Base-by-base conservation (phyloP, 2,888 invertebrate species). In the Crioceris asparagi region DNA sequence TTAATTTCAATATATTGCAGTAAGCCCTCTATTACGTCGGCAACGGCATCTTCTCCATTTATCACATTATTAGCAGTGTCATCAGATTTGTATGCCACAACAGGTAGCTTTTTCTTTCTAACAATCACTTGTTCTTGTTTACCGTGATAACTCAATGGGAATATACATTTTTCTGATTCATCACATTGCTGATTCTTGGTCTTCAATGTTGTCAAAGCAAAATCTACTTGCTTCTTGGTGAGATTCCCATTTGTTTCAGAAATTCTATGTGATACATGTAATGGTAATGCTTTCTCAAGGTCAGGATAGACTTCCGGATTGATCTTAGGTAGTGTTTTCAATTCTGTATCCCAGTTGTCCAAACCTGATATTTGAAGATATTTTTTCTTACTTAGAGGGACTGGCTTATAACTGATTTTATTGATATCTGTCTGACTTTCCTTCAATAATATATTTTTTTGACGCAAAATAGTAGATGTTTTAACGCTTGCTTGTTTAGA, bases 1-100 rank as follows among this genome's bases (percentile, higher is more conserved):
- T 71, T 71, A 25, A 75, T 71, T 54, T 76, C 74, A 19, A 79
- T 71, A n/a, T 73, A 68, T 46, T 69, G 66, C 36, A 79, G 57
- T 50, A 79, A 68, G 41, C 72, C 67, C 18, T 65, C 55, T 29
- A 79, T 46, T 17, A 77, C 59, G 37, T 46, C 26, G n/a, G 42
- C 37, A 19, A 53, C 39, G 6, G 26, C 30, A n/a, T n/a, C n/a
- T n/a, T n/a, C n/a, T n/a, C n/a, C n/a, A n/a, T n/a, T n/a, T n/a
- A n/a, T n/a, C n/a, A n/a, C n/a, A n/a, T n/a, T n/a, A n/a, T n/a
- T n/a, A 34, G 34, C 30, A 29, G 6, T 26, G 34, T 15, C 15
- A 10, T 21, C 26, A 26, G 11, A 26, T 23, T 38, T 44, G 18
- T 30, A 14, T 14, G 17, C 27, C 10, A 11, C 8, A 3, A 23